Conservation (phyloP, 2,797 vertebrate species). For the Sitta carolinensis region DNA sequence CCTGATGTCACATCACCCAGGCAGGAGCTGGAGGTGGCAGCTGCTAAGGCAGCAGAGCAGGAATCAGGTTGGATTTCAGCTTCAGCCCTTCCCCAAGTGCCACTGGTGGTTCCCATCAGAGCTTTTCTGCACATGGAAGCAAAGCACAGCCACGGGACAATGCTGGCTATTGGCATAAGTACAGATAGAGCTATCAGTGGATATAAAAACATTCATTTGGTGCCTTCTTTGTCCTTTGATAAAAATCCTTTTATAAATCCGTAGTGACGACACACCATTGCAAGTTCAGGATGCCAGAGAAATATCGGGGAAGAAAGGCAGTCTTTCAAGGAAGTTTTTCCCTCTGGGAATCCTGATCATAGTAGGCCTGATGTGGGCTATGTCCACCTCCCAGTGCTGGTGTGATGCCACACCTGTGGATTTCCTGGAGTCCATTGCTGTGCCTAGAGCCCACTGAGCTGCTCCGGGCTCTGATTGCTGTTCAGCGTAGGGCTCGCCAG, state of each 20-base stretch:
- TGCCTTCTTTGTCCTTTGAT: background rate
- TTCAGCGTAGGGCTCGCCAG: constrained; percentile 1
- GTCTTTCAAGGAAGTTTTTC: background rate
- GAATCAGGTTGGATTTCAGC: background rate
- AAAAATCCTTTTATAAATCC: constrained; percentile 36
- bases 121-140: background rate
- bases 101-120: background rate
- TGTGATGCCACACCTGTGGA: background rate
- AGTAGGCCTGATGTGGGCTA: background rate
- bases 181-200: background rate
- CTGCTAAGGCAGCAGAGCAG: background rate
- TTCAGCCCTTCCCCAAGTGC: background rate
- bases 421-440: background rate
- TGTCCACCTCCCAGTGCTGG: background rate
- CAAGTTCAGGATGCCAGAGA: background rate
- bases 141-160: background rate
- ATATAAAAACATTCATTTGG: background rate
- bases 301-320: background rate
- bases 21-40: background rate
- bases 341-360: background rate
- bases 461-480: constrained; percentile 43
- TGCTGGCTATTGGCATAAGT: background rate
- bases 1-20: background rate
- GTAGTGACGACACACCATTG: background rate
- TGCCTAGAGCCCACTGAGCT: constrained; percentile 38